These are phyloP conservation scores for Drosophila carrolli DNA, from an alignment of 1,140 invertebrate species.

Conservation along the genomic window DNA sequence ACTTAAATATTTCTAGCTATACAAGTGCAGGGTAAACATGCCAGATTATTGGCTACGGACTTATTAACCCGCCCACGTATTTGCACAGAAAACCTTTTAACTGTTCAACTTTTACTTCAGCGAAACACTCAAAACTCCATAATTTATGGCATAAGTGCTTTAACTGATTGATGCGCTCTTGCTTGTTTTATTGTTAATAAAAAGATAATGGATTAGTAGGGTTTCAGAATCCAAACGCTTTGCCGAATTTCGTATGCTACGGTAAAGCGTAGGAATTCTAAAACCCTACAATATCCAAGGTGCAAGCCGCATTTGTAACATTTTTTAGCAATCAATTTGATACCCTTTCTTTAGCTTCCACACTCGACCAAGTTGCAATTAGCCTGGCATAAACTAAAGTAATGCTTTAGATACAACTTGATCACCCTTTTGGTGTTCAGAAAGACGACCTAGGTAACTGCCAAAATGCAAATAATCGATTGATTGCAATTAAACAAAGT, in stretches of 20 bases:
- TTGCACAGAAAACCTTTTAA: neutral
- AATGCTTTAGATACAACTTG: too few relatives aligned
- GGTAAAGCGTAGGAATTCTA: constrained; percentile 94
- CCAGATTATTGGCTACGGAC: too few relatives aligned
- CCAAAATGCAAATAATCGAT: too few relatives aligned
- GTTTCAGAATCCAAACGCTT: constrained; percentile 93
- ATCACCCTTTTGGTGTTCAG: too few relatives aligned
- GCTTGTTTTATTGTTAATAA: neutral
- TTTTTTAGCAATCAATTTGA: neutral
- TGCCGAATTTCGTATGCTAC: constrained; percentile 86
- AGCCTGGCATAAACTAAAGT: too few relatives aligned
- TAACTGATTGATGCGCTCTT: neutral
- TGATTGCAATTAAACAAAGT: too few relatives aligned
- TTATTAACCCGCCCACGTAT: neutral
- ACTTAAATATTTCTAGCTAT: too few relatives aligned
- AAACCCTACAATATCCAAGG: constrained; percentile 85
- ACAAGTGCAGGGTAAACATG: too few relatives aligned
- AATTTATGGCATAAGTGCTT: neutral
- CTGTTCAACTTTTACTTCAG: neutral
- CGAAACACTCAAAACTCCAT: neutral
- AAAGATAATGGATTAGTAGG: constrained; percentile 53
- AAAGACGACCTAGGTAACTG: too few relatives aligned
- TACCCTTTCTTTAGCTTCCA: neutral
- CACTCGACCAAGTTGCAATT: neutral
- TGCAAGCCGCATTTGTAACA: constrained; percentile 2